These are phyloP conservation scores for Bathynomus jamesi DNA, from an alignment of 1,140 invertebrate species.

Conservation along the genomic window DNA sequence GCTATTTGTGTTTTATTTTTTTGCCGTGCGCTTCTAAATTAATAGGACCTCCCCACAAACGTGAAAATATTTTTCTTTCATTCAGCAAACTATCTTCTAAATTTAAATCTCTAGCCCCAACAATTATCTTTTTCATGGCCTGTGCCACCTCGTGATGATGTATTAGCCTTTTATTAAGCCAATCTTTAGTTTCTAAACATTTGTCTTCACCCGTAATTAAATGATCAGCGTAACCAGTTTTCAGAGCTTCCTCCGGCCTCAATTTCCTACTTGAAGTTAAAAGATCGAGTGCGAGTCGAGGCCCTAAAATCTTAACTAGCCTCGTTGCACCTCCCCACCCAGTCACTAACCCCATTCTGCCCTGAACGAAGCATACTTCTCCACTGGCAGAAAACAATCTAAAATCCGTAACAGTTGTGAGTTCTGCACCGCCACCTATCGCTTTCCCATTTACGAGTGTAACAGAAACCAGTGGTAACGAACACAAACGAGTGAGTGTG, in stretches of 20 bases:
- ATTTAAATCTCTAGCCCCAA: constrained; percentile 32
- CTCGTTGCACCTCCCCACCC: constrained; percentile 53
- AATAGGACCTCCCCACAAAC: constrained; percentile 46
- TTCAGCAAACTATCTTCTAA: constrained; percentile 39
- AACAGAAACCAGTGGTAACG: constrained; percentile 50
- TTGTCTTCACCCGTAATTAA: constrained; percentile 33
- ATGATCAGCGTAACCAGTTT: constrained; percentile 43
- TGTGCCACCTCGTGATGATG: constrained; percentile 40
- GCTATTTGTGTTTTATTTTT: not conserved
- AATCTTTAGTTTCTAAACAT: constrained; percentile 40
- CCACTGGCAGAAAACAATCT: constrained; percentile 46
- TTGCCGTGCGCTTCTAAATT: constrained; percentile 35
- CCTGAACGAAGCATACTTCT: constrained; percentile 52
- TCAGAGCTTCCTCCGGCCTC: constrained; percentile 41
- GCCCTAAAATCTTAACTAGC: constrained; percentile 46
- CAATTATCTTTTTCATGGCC: constrained; percentile 45
- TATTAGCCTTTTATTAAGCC: constrained; percentile 42
- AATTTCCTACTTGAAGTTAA: constrained; percentile 45
- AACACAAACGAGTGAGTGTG: constrained; percentile 44
- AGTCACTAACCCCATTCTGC: constrained; percentile 51
- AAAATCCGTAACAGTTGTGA: constrained; percentile 52
- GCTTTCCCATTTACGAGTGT: constrained; percentile 51
- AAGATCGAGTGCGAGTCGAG: constrained; percentile 45
- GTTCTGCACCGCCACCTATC: constrained; percentile 55
- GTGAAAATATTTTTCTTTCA: constrained; percentile 46